Percentiles rank a stretch among this genome's conserved stretches.
Conservation (phyloP, 2,888 invertebrate genomes). For the Cataglyphis albicans region DNA sequence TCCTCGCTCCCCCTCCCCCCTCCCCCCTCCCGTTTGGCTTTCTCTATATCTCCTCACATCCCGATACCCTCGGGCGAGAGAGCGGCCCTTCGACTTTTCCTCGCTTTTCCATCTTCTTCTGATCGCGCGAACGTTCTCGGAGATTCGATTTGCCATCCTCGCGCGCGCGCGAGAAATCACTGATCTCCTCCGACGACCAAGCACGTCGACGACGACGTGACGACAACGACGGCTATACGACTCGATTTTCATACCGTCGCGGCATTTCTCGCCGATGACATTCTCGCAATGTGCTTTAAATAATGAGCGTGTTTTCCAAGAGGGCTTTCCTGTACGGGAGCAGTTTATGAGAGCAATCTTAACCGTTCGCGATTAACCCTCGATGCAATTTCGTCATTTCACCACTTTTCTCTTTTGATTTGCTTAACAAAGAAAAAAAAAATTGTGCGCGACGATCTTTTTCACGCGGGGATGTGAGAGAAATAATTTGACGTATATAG, state of each 20-base stretch:
- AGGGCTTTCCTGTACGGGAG: not conserved
- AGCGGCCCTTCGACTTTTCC: constrained; percentile 53
- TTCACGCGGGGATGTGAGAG: not conserved
- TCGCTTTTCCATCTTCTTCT: constrained; percentile 58
- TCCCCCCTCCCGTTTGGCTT: constrained; percentile 23
- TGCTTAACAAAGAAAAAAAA: not conserved
- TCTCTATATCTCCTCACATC: constrained; percentile 21
- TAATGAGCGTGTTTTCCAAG: constrained; percentile 1
- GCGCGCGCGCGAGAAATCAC: constrained; percentile 54
- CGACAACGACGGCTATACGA: constrained; percentile 12
- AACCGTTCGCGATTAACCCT: not conserved
- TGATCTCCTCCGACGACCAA: constrained; percentile 42
- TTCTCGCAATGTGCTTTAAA: constrained; percentile 23
- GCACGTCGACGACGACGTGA: constrained; percentile 21
- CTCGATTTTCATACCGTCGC: constrained; percentile 33
- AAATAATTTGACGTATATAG: not conserved
- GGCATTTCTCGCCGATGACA: constrained; percentile 21
- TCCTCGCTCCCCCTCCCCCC: not conserved
- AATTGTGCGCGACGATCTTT: not conserved
- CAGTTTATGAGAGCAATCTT: constrained; percentile 13
- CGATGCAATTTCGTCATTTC: constrained; percentile 2
- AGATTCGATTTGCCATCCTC: constrained; percentile 60
- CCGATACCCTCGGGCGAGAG: constrained; percentile 57
- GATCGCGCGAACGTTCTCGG: constrained; percentile 39
- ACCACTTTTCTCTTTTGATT: not conserved